phyloP scores from a whole-genome alignment of 1,140 invertebrate genomes.

The Helicoverpa zea region DNA sequence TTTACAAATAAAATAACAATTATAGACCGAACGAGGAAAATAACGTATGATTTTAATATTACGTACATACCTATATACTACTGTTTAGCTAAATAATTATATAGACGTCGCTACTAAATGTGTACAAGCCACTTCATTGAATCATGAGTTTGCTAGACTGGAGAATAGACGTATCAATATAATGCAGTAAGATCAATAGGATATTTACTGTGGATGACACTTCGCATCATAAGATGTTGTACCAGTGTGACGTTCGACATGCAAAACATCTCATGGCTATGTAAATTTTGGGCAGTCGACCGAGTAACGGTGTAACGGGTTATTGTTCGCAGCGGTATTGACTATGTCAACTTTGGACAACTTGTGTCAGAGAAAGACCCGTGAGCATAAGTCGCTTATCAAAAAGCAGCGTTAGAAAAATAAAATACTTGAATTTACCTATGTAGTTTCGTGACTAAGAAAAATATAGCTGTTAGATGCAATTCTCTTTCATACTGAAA shows the following conservation, averaged over 20 bases:
- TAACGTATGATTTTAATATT: slow-evolving; percentile 6
- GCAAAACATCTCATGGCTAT: slow-evolving; percentile 38
- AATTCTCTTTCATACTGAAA: neutral
- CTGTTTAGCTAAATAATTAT: slow-evolving; percentile 12
- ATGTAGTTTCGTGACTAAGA: too few species aligned
- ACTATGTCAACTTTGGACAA: neutral
- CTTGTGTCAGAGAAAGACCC: neutral
- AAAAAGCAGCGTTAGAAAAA: neutral
- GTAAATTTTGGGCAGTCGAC: slow-evolving; percentile 48
- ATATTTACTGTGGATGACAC: neutral
- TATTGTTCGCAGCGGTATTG: slow-evolving; percentile 37
- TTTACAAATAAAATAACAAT: neutral
- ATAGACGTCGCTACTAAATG: neutral
- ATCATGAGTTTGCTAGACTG: neutral
- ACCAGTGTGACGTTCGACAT: slow-evolving; percentile 12
- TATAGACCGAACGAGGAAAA: slow-evolving; percentile 25
- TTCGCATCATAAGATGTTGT: neutral
- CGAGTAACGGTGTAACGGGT: slow-evolving; percentile 48
- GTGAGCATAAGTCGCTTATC: neutral
- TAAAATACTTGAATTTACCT: too few species aligned
- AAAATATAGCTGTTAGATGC: too few species aligned
- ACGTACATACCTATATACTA: slow-evolving; percentile 4
- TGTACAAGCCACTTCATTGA: neutral
- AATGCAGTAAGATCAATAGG: neutral
- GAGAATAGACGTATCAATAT: neutral